A percentile compares a stretch with the other conserved stretches of the same genome.
Evolutionary conservation across 23 tunicate genomes (phyloP).

Genomic region (Ascidia mentula): DNA sequence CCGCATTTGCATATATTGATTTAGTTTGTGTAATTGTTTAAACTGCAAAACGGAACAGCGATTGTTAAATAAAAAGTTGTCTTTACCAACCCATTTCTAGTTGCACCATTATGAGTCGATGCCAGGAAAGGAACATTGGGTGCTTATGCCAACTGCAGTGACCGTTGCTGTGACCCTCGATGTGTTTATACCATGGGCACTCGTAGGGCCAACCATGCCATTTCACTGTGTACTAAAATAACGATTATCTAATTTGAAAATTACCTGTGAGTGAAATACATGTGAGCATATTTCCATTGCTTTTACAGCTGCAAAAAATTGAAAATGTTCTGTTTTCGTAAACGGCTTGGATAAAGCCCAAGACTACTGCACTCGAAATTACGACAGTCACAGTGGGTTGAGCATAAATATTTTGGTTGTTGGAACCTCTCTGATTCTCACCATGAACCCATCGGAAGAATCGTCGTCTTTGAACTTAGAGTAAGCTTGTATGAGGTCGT

Average conservation of each 20-base stretch:
- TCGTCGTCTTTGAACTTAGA: constrained; percentile 38
- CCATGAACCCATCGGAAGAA: constrained; percentile 28
- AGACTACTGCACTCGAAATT: too few relatives aligned
- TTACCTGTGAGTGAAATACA: too few relatives aligned
- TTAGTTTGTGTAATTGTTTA: background rate
- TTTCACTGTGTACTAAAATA: constrained; percentile 29
- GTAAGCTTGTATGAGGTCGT: constrained; percentile 55
- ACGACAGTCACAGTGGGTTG: too few relatives aligned
- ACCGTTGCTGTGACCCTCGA: constrained; percentile 20
- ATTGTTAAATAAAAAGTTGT: too few relatives aligned
- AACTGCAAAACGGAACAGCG: background rate
- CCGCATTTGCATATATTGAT: background rate
- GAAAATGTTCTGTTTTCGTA: too few relatives aligned
- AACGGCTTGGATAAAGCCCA: too few relatives aligned
- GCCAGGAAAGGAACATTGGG: constrained; percentile 61
- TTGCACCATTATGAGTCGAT: constrained; percentile 44
- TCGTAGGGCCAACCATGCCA: constrained; percentile 77
- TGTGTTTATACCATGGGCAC: constrained; percentile 52
- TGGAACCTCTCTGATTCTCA: constrained; percentile 4
- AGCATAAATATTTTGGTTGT: too few relatives aligned
- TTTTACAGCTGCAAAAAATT: too few relatives aligned
- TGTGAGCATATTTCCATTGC: too few relatives aligned
- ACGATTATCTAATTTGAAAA: too few relatives aligned
- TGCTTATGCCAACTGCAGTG: constrained; percentile 75
- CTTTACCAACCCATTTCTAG: constrained; percentile 43